A percentile compares a stretch with the other conserved stretches of the same genome.
These are phyloP conservation scores for Eupeodes luniger DNA, from an alignment of 2,888 invertebrate genomes.

Conservation along the genomic window DNA sequence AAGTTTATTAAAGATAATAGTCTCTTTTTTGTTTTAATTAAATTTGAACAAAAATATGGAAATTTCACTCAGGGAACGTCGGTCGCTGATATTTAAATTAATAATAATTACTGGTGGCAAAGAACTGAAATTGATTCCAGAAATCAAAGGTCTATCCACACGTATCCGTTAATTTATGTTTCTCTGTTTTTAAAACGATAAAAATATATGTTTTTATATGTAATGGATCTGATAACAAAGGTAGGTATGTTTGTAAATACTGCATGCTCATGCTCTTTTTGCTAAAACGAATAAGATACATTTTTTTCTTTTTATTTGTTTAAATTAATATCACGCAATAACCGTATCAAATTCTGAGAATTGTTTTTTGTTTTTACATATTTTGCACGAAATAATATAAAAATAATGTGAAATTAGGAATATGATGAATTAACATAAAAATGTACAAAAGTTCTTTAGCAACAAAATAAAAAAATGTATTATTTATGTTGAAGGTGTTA, in stretches of 20 bases:
- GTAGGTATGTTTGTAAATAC: too few species aligned
- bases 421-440: constrained; percentile 9
- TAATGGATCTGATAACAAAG: neutral
- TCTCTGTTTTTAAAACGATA: neutral
- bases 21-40: too few species aligned
- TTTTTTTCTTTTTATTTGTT: neutral
- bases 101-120: too few species aligned
- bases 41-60: too few species aligned
- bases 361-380: neutral
- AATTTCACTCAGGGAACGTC: too few species aligned
- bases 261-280: neutral
- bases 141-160: neutral
- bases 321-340: constrained; percentile 13
- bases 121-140: too few species aligned
- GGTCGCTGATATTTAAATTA: too few species aligned
- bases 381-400: constrained; percentile 19
- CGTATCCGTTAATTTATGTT: neutral
- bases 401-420: constrained; percentile 4
- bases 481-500: constrained; percentile 30
- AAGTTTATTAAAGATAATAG: too few species aligned
- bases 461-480: neutral
- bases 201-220: neutral
- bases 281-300: neutral
- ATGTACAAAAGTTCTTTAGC: neutral
- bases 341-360: constrained; percentile 35